A percentile compares a stretch with the other conserved stretches of the same genome.
These are phyloP conservation scores for Tuberolachnus salignus DNA, from an alignment of 2,888 invertebrate species.

Conservation along the genomic window DNA sequence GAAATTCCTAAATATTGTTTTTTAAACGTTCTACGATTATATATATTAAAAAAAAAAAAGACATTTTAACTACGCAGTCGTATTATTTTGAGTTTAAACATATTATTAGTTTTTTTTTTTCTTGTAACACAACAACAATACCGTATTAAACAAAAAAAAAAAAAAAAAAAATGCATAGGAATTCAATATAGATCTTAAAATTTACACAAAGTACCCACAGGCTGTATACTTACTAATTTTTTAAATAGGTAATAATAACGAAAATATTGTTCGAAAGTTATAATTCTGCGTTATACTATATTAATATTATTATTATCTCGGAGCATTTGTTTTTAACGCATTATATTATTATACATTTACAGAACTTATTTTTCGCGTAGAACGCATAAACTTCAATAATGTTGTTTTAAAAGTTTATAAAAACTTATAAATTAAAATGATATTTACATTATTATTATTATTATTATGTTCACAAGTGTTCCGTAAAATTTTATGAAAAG, in stretches of 20 bases:
- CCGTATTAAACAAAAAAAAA: no score
- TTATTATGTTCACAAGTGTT: slow-evolving; percentile 1
- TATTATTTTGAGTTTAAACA: no score
- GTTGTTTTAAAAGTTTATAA: slow-evolving; percentile 33
- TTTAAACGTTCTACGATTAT: no score
- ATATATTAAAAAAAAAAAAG: no score
- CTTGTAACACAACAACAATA: no score
- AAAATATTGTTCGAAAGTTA: neutral
- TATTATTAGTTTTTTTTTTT: no score
- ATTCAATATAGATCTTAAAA: no score
- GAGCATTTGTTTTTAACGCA: neutral
- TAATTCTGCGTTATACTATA: neutral
- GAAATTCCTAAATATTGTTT: no score
- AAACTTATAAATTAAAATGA: slow-evolving; percentile 23
- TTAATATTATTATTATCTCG: neutral
- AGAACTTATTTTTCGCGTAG: slow-evolving; percentile 5
- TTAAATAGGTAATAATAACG: neutral
- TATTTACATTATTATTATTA: neutral
- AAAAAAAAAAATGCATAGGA: no score
- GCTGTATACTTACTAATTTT: no score
- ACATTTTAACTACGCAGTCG: neutral
- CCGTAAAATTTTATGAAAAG: neutral
- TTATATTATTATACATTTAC: neutral
- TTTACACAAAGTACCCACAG: no score
- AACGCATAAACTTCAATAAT: slow-evolving; percentile 8